Conservation (phyloP, 2,797 vertebrate species). For the Zalophus californianus region DNA sequence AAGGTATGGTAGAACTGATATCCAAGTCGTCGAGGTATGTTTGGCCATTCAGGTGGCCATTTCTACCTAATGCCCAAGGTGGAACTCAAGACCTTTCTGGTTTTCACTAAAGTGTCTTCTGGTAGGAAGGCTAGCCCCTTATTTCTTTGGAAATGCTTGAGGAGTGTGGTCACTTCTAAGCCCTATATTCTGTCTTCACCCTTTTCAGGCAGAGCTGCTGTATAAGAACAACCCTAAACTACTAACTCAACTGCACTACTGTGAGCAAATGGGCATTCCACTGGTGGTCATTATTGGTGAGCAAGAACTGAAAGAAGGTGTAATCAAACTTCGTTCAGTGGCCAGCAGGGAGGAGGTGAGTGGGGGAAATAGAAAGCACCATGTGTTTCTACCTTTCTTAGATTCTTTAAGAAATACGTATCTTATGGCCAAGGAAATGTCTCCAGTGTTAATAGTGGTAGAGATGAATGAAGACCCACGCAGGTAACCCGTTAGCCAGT, state of each 20-base stretch:
- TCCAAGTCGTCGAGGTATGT: not conserved
- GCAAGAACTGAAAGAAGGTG: conserved; percentile 93
- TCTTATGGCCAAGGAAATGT: conserved; percentile 44
- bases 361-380: conserved; percentile 10
- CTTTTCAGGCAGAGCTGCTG: conserved; percentile 93
- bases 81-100: not conserved
- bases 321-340: conserved; percentile 93
- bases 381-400: not conserved
- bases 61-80: not conserved
- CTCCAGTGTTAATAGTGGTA: not conserved
- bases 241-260: conserved; percentile 95
- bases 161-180: not conserved
- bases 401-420: conserved; percentile 33
- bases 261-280: conserved; percentile 94
- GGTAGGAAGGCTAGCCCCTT: not conserved
- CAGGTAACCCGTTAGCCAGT: not conserved
- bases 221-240: conserved; percentile 97
- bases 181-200: not conserved
- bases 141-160: conserved; percentile 43
- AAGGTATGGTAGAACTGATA: conserved; percentile 89
- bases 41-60: not conserved
- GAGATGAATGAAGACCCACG: not conserved
- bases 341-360: conserved; percentile 93
- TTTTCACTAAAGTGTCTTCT: not conserved
- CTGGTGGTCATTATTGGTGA: conserved; percentile 96